Percentiles rank a stretch among this genome's conserved stretches.
phyloP scores from a whole-genome alignment of 92 coral and sea anemone species.

The Hydrozoanthus gracilis region DNA sequence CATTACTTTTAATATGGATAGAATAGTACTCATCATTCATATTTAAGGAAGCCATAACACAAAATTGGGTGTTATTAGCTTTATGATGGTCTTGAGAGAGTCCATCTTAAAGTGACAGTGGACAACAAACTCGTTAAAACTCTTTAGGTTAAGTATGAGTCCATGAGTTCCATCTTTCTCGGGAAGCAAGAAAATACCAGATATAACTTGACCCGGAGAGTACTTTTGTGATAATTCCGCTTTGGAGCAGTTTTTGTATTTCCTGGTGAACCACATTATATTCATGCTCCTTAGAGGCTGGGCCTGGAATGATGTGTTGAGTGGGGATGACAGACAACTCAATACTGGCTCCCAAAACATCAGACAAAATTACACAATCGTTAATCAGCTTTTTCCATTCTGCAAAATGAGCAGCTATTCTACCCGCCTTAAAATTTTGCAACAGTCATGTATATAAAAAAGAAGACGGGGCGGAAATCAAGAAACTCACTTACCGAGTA shows the following conservation, averaged over 20 bases:
- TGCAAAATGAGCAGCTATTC: constrained; percentile 19
- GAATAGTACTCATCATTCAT: no score
- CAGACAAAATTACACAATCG: constrained; percentile 50
- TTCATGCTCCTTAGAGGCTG: constrained; percentile 34
- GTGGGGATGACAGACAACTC: constrained; percentile 43
- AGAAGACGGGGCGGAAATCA: not conserved
- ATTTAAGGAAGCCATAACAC: constrained; percentile 44
- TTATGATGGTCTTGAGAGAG: constrained; percentile 39
- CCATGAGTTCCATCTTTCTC: constrained; percentile 39
- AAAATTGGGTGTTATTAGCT: constrained; percentile 42
- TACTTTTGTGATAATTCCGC: constrained; percentile 40
- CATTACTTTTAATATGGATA: no score
- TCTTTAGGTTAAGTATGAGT: constrained; percentile 50
- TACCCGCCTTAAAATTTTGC: constrained; percentile 33
- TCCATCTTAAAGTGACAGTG: constrained; percentile 53
- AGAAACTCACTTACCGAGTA: not conserved
- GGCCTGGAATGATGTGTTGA: constrained; percentile 33
- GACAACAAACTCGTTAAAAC: constrained; percentile 34
- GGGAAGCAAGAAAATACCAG: constrained; percentile 52
- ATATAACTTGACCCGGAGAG: constrained; percentile 46
- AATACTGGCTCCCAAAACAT: constrained; percentile 51
- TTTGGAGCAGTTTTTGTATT: constrained; percentile 43
- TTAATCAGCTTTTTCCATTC: constrained; percentile 47
- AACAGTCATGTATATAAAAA: not conserved
- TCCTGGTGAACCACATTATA: constrained; percentile 34